Conservation (phyloP, 2,113 vertebrate genomes). For the Actinemys pallida region DNA sequence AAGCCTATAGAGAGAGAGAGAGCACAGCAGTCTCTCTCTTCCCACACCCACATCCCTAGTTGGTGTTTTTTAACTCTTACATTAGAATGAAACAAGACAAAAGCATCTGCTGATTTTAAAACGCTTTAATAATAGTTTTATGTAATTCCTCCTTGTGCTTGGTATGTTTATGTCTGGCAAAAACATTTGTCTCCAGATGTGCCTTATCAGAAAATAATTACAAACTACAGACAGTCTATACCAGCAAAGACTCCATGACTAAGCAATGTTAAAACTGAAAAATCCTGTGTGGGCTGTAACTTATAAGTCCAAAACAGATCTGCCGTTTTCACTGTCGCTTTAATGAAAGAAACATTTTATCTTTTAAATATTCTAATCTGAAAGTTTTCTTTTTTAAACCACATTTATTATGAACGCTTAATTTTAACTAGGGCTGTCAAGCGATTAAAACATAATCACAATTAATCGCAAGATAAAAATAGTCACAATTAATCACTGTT, state of each 20-base stretch:
- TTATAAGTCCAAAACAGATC: background rate
- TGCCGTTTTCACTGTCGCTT: background rate
- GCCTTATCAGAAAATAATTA: conserved; percentile 9
- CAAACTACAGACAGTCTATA: background rate
- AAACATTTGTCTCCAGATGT: background rate
- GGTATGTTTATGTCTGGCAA: conserved; percentile 10
- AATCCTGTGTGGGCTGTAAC: background rate
- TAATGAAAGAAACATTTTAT: background rate
- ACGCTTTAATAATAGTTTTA: background rate
- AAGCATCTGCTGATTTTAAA: background rate
- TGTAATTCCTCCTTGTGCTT: background rate
- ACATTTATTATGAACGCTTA: background rate
- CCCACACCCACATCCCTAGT: background rate
- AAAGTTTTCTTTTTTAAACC: background rate
- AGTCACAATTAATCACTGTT: no score
- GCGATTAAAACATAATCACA: no score
- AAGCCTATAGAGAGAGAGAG: background rate
- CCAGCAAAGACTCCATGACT: background rate
- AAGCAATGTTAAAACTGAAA: conserved; percentile 1
- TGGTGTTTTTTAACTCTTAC: background rate
- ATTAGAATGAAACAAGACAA: background rate
- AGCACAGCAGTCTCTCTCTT: background rate
- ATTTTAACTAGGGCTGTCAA: background rate
- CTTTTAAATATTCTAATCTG: background rate
- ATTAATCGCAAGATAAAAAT: no score